Conservation (phyloP, 2,888 invertebrate genomes). For the Suillia variegata region DNA sequence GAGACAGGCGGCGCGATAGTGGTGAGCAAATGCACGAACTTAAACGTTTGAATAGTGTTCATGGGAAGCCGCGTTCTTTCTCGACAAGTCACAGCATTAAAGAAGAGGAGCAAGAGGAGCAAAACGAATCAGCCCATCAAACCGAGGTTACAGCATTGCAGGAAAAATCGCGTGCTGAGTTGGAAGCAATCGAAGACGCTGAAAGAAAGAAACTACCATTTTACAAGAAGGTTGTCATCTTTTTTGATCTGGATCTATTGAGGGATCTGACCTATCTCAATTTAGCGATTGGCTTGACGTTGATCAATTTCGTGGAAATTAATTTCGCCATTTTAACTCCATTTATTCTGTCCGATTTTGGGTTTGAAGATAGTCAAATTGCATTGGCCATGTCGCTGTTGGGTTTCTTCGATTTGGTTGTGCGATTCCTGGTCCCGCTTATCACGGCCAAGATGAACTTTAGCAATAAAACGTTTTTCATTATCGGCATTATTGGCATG, state of each 20-base stretch:
- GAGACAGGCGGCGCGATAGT: conserved; percentile 31
- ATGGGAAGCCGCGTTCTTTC: conserved; percentile 40
- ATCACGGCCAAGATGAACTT: conserved; percentile 71
- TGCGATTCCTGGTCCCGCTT: conserved; percentile 71
- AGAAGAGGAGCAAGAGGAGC: conserved; percentile 36
- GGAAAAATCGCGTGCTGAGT: conserved; percentile 19
- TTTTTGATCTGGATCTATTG: conserved; percentile 74
- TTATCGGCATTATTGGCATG: conserved; percentile 71
- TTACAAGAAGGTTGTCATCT: conserved; percentile 67
- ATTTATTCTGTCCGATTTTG: conserved; percentile 71
- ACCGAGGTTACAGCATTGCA: not conserved
- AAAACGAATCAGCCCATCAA: conserved; percentile 17
- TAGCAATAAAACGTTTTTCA: conserved; percentile 73
- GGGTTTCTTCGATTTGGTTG: conserved; percentile 69
- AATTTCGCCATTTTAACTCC: conserved; percentile 79
- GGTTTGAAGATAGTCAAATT: conserved; percentile 64
- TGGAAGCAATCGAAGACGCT: conserved; percentile 44
- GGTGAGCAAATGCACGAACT: conserved; percentile 35
- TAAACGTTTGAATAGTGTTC: conserved; percentile 38
- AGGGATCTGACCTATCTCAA: conserved; percentile 73
- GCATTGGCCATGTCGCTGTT: conserved; percentile 74
- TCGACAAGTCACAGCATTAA: conserved; percentile 49
- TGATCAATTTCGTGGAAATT: conserved; percentile 74
- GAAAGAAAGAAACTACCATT: conserved; percentile 61
- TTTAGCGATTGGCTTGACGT: conserved; percentile 72